phyloP scores from a whole-genome alignment of 2,797 vertebrate genomes.

The Discoglossus pictus region DNA sequence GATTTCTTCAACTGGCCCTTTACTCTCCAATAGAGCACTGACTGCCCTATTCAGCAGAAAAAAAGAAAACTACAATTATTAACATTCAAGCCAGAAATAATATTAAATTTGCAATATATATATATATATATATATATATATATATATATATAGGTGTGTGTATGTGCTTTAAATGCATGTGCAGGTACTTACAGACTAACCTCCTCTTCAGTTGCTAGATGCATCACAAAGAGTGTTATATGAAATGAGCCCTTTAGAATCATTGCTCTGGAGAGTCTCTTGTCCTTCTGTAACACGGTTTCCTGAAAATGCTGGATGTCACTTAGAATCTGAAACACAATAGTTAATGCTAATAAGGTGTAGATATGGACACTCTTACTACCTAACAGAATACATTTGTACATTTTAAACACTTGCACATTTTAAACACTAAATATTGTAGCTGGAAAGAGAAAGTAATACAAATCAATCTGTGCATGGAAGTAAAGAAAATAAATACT shows the following conservation, averaged over 20 bases:
- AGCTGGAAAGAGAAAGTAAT: too few species aligned
- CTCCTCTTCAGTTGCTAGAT: conserved; percentile 84
- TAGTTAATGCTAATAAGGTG: too few species aligned
- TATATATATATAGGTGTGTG: too few species aligned
- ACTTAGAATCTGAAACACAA: conserved; percentile 85
- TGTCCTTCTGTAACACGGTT: conserved; percentile 78
- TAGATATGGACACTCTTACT: too few species aligned
- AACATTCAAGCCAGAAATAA: conserved; percentile 35
- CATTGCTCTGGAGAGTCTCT: conserved; percentile 82
- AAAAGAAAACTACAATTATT: conserved; percentile 22
- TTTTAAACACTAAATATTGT: too few species aligned
- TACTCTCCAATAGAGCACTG: conserved; percentile 75
- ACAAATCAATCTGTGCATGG: too few species aligned
- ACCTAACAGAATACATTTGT: too few species aligned
- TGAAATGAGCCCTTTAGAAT: conserved; percentile 81
- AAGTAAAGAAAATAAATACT: too few species aligned
- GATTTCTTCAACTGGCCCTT: conserved; percentile 75
- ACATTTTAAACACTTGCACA: too few species aligned
- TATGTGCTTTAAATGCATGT: too few species aligned
- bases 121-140: too few species aligned
- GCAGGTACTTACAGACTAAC: conserved; percentile 79
- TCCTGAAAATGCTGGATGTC: conserved; percentile 79
- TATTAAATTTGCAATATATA: conserved; percentile 29
- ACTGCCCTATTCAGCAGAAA: conserved; percentile 73
- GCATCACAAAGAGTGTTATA: conserved; percentile 87